A percentile compares a stretch with the other conserved stretches of the same genome.
phyloP scores from a whole-genome alignment of 2,113 vertebrate genomes.

The Chiloscyllium plagiosum region DNA sequence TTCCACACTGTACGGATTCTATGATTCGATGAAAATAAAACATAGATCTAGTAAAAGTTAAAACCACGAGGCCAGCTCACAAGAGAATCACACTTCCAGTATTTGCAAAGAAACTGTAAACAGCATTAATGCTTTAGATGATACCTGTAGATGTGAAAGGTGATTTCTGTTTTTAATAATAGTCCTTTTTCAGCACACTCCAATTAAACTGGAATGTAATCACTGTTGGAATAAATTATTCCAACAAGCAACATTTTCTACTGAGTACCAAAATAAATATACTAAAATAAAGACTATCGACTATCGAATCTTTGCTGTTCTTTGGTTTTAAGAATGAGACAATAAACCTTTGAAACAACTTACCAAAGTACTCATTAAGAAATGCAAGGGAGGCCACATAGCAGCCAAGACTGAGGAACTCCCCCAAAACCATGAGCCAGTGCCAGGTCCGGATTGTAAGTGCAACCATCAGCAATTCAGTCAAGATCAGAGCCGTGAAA shows the following conservation, averaged over 20 bases:
- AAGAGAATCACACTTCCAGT: neutral
- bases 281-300: neutral
- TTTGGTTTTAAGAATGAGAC: neutral
- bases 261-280: neutral
- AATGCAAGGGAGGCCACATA: slow-evolving; percentile 93
- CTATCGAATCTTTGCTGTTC: too few relatives aligned
- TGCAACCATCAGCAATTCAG: slow-evolving; percentile 96
- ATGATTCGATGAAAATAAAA: too few relatives aligned
- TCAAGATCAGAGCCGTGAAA: slow-evolving; percentile 89
- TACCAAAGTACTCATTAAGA: slow-evolving; percentile 94
- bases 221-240: neutral
- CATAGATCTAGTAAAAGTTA: too few relatives aligned
- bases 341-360: slow-evolving; percentile 45
- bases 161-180: neutral
- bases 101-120: neutral
- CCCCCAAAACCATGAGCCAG: slow-evolving; percentile 91
- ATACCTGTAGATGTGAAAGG: neutral
- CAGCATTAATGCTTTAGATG: neutral
- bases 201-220: neutral
- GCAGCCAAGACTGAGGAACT: slow-evolving; percentile 88
- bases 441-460: slow-evolving; percentile 91
- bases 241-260: neutral
- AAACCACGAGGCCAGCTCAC: neutral
- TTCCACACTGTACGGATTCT: too few relatives aligned
- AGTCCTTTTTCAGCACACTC: neutral